Percentiles rank a stretch among this genome's conserved stretches.
phyloP scores from a whole-genome alignment of 2,888 invertebrate species.

The Scotopteryx bipunctaria region DNA sequence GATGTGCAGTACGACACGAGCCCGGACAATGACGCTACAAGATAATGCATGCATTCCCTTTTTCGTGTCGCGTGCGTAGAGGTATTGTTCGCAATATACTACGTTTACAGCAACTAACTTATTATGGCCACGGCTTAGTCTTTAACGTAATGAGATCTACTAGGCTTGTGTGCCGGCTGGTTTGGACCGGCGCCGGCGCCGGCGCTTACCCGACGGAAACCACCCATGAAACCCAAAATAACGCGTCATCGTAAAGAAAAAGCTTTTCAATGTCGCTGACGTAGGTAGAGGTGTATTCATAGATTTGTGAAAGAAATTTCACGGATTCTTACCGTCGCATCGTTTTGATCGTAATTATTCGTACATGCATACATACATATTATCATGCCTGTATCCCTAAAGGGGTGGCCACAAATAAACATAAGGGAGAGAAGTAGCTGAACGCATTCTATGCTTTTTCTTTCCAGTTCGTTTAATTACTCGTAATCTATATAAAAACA shows the following conservation, averaged over 20 bases:
- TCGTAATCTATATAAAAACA: too few species aligned
- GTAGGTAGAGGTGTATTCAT: background rate
- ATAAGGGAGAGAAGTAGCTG: too few species aligned
- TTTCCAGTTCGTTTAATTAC: too few species aligned
- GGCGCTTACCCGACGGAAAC: background rate
- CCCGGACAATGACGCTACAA: conserved; percentile 3
- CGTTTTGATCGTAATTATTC: background rate
- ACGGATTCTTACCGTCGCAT: background rate
- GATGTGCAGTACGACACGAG: background rate
- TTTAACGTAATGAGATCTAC: conserved; percentile 7
- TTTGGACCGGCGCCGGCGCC: background rate
- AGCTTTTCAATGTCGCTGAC: background rate
- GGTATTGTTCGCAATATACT: conserved; percentile 14
- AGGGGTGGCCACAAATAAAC: too few species aligned
- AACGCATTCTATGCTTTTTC: too few species aligned
- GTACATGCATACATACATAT: background rate
- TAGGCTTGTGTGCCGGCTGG: conserved; percentile 2
- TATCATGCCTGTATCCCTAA: too few species aligned
- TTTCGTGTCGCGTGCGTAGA: conserved; percentile 14
- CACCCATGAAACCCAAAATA: background rate
- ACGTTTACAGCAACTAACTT: conserved; percentile 8
- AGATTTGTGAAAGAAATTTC: background rate
- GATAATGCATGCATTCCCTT: conserved; percentile 17
- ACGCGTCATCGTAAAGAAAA: background rate
- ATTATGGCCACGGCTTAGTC: background rate